Evolutionary conservation across 2,888 invertebrate species (phyloP), one percentile per base, ranked within the genome.

Genomic region (Sympetrum striolatum): DNA sequence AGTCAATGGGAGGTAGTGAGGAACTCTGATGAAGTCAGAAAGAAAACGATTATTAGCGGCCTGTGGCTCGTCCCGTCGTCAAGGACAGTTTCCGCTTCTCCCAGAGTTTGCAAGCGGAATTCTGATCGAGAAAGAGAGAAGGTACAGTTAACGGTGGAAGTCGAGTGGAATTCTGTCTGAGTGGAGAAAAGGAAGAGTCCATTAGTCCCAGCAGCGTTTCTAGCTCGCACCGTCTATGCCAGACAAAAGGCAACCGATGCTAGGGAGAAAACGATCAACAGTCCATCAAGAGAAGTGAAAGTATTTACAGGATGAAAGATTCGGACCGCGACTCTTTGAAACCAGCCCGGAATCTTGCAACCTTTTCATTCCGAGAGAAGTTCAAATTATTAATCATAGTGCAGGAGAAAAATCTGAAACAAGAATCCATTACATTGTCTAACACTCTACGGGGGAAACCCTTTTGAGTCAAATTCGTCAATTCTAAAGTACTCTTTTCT

Each of bases 1-100:
- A 60, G 86, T 37, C 64, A 86, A 86, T 86, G 60, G 82, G 58
- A 86, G 86, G 86, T 37, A 15, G 86, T 37, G 60, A 60, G 86
- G 58, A 86, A 53, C 86, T 86, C 64, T 64, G 86, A 86, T 86
- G 60, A 86, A 60, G n/a, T 60, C 14, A 86, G 35, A 86, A 39
- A 37, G 53, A 82, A 53, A 60, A 39, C 60, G 5, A 86, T 86
- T 58, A 86, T 86, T 86, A 86, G 86, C 15, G 6, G 10, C 3
- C 1, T 10, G 18, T 10, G 44, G 4, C n/a, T n/a, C 44, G 10
- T 44, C 44, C 10, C 44, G 44, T 10, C 15, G 8, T 18, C 48
- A 8, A 2, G 10, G 48, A 15, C 48, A 8, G 48, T 48, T 48
- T 48, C 48, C 48, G 48, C 48, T 8, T 15, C 48, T 8, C 2